These are phyloP conservation scores for Aphaenogaster rudis DNA, from an alignment of 1,140 invertebrate genomes.

Conservation along the genomic window DNA sequence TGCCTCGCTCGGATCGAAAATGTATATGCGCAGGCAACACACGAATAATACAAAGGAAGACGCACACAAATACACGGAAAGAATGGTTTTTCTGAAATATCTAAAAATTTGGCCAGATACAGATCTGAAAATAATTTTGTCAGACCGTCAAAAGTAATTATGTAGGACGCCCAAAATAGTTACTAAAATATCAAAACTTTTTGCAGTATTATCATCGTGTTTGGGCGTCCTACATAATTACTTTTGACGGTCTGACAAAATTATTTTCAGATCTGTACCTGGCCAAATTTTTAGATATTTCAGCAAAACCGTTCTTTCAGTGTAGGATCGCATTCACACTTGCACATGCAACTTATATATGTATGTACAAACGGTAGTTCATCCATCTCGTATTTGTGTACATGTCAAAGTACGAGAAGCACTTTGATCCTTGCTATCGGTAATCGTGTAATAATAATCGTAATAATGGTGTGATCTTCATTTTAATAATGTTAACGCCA, in stretches of 20 bases:
- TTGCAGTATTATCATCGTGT: too few species aligned
- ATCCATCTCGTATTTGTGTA: background rate
- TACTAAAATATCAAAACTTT: too few species aligned
- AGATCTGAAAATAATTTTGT: too few species aligned
- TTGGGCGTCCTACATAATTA: too few species aligned
- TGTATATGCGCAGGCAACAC: constrained; percentile 36
- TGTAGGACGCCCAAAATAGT: too few species aligned
- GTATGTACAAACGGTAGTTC: constrained; percentile 23
- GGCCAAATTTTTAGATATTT: too few species aligned
- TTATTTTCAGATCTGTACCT: too few species aligned
- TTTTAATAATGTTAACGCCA: constrained; percentile 18
- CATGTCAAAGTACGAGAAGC: constrained; percentile 16
- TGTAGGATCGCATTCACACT: constrained; percentile 24
- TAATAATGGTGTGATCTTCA: background rate
- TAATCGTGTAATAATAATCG: background rate
- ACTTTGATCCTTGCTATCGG: constrained; percentile 23
- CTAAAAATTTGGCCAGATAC: too few species aligned
- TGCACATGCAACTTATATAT: background rate
- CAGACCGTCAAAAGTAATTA: too few species aligned
- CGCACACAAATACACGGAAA: constrained; percentile 26
- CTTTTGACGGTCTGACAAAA: too few species aligned
- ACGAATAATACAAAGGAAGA: constrained; percentile 54
- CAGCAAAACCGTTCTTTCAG: too few species aligned
- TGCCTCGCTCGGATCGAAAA: constrained; percentile 42
- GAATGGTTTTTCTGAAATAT: too few species aligned